Conservation (phyloP, 2,888 invertebrate genomes). For the Dryococelus australis region DNA sequence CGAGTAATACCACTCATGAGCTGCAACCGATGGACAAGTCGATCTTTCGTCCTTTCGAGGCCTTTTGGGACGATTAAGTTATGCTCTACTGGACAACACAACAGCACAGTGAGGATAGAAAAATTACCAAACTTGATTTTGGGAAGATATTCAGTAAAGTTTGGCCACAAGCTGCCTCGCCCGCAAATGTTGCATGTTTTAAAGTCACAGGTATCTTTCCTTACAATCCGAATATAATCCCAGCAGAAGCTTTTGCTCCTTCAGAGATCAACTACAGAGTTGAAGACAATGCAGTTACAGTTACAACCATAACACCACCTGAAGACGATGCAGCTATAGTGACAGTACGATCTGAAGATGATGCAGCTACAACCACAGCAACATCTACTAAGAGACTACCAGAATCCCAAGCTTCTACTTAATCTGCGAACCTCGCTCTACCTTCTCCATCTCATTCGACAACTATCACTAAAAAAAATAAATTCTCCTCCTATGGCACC, state of each 20-base stretch:
- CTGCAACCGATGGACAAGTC: not conserved
- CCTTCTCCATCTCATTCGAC: not conserved
- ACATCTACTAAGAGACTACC: not conserved
- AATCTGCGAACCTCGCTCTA: not conserved
- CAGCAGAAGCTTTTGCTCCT: not conserved
- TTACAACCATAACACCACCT: no score
- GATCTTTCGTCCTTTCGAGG: not conserved
- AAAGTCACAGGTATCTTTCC: not conserved
- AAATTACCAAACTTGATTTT: constrained; percentile 52
- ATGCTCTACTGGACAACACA: constrained; percentile 34
- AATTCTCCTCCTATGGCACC: not conserved
- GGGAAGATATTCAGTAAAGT: constrained; percentile 46
- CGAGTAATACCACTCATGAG: constrained; percentile 35
- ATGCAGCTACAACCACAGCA: not conserved
- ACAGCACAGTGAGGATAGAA: constrained; percentile 43
- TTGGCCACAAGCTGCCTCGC: constrained; percentile 36
- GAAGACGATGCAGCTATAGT: not conserved
- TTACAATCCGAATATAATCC: not conserved
- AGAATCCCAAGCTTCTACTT: not conserved
- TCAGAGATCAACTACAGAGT: not conserved
- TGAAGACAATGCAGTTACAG: not conserved
- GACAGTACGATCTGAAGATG: not conserved
- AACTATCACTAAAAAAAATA: not conserved
- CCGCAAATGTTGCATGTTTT: constrained; percentile 21
- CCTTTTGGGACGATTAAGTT: not conserved